phyloP scores from a whole-genome alignment of 2,113 vertebrate genomes.

The Gracilinanus agilis region DNA sequence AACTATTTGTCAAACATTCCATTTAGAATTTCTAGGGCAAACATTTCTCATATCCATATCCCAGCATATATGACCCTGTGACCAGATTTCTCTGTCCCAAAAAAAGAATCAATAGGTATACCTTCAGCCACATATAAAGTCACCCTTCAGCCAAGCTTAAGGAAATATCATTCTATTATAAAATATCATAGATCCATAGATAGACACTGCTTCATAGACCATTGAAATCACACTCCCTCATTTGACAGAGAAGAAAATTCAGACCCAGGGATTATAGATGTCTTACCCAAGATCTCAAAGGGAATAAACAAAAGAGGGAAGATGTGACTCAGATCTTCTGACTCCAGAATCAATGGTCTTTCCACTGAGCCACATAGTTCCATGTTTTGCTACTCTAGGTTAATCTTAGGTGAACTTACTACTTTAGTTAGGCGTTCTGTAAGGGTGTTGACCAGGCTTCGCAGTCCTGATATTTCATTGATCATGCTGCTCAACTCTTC shows the following conservation, averaged over 20 bases:
- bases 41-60: no score
- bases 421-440: conserved; percentile 95
- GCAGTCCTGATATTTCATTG: conserved; percentile 94
- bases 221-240: not conserved
- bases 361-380: not conserved
- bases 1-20: not conserved
- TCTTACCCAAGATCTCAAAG: not conserved
- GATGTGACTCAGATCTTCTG: not conserved
- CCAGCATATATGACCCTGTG: not conserved
- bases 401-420: conserved; percentile 83
- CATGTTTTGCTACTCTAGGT: not conserved
- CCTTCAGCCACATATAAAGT: not conserved
- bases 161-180: not conserved
- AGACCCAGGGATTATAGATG: not conserved
- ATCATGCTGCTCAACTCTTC: conserved; percentile 95
- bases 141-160: not conserved
- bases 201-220: not conserved
- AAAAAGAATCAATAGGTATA: not conserved
- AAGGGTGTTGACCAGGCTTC: conserved; percentile 92
- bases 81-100: not conserved
- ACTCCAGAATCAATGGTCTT: not conserved
- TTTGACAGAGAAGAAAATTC: not conserved
- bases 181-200: not conserved
- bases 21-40: not conserved
- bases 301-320: not conserved